Base-by-base conservation (phyloP, 2,113 vertebrate genomes). In the Pao palembangensis region DNA sequence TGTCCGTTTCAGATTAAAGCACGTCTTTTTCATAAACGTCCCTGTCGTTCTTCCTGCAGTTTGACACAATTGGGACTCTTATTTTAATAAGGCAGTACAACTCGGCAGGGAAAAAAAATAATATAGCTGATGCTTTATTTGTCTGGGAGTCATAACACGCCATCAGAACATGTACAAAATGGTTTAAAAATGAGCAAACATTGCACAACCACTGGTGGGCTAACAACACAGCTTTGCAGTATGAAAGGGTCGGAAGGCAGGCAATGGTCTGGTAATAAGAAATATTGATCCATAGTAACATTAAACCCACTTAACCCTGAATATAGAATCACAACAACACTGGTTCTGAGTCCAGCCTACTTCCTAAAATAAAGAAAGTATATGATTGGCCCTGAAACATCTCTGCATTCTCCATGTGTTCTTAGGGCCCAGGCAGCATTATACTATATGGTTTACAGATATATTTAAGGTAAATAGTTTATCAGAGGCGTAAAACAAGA, bases 101-200 rank as follows among this genome's bases (percentile, higher is more conserved):
- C 85, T 71, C 89, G 46, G 77, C 75, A 86, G 89, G 85, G 85
- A 84, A 80, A 89, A 25, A 92, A 92, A 91, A 91, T 89, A 91
- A 91, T 91, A 89, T 78, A 48, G 82, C 81, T 91, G 85, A 92
- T 91, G 88, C 90, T 92, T 92, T 92, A 91, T 92, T 91, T 55
- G 83, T 87, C 81, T 90, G 84, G 88, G 71, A 85, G 81, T 83
- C 72, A 85, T 91, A 76, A 90, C 88, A 92, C 89, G 84, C 88
- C 75, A 74, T 87, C 82, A 78, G 34, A 90, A 90, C 91, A 92
- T 86, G 88, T 91, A 91, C 88, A 91, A 92, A 92, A 92, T 88
- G 86, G 75, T 90, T 90, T 90, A 90, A 87, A 91, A 90, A 92
- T 88, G 84, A 91, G 85, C 86, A 84, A 86, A 86, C 80, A 66